Evolutionary conservation across 2,888 invertebrate species (phyloP), one percentile per base, ranked within the genome.

Genomic region (Melanchra persicariae): DNA sequence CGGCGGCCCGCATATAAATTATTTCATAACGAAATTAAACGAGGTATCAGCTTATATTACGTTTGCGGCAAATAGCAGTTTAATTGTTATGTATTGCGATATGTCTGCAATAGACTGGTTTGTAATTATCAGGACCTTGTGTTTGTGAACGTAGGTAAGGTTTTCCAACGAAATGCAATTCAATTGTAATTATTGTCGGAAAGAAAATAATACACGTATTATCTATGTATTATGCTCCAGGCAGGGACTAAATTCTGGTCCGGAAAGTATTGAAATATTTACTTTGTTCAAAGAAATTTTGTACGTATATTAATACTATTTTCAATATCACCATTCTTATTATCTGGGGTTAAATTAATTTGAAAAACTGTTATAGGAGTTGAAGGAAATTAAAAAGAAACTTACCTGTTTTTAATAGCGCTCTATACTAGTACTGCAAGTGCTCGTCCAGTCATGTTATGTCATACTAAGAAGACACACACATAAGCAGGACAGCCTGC

Each of bases 21-120:
- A 83, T 85, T 75, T 74, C 54, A 71, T 74, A 72, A 75, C 77
- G 64, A 77, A 80, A 83, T 82, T 77, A 75, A 70, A 82, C 62
- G 55, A 74, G 64, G 37, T 70, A 82, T 74, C 67, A 55, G 67
- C 59, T 67, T 76, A 58, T 62, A 57, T 67, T 82, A 61, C 63
- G 49, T 76, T 62, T 63, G 52, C 22, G 62, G 64, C 49, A 51
- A 58, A 62, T 61, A 58, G 40, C 40, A 40, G 17, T 65, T n/a
- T 22, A 49, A 67, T 73, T 66, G 63, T 30, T 49, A n/a, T n/a
- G n/a, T n/a, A 24, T 49, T n/a, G 45, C 22, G 24, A 67, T 59
- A 54, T 40, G 40, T 57, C 68, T 74, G 77, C 66, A 66, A 37
- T 54, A 15, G 52, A 74, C 52, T 54, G 24, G 37, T 34, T 58